phyloP scores from a whole-genome alignment of 2,113 vertebrate species.

The Micromys minutus region DNA sequence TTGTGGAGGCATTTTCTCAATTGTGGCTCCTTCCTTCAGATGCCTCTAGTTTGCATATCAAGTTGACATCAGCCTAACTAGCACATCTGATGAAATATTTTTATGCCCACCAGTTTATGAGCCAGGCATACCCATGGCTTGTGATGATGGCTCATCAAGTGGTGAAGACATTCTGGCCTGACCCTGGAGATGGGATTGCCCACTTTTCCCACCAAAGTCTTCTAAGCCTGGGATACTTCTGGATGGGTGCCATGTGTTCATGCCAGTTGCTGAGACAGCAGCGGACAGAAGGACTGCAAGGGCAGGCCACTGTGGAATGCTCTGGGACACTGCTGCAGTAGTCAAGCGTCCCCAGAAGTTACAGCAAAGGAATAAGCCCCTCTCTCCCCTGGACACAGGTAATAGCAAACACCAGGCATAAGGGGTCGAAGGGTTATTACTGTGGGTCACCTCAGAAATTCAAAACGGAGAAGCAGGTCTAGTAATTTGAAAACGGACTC shows the following conservation, averaged over 20 bases:
- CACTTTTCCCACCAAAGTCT: not conserved
- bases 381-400: not conserved
- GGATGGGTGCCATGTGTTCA: fast-evolving
- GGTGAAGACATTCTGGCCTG: not conserved
- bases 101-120: not conserved
- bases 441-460: constrained; percentile 51
- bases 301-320: not conserved
- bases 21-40: not conserved
- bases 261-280: not conserved
- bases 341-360: not conserved
- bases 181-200: not conserved
- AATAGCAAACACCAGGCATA: constrained; percentile 32
- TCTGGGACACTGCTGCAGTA: not conserved
- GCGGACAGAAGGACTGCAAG: not conserved
- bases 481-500: constrained; percentile 55
- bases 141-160: not conserved
- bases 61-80: no score
- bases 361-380: not conserved
- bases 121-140: not conserved
- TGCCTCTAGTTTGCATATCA: not conserved
- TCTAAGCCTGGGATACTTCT: not conserved
- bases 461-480: constrained; percentile 68
- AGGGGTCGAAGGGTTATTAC: not conserved
- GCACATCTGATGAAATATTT: not conserved
- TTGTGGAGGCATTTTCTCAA: not conserved